A percentile compares a stretch with the other conserved stretches of the same genome.
Evolutionary conservation across 2,797 vertebrate species (phyloP).

Genomic region (Natrix natrix): DNA sequence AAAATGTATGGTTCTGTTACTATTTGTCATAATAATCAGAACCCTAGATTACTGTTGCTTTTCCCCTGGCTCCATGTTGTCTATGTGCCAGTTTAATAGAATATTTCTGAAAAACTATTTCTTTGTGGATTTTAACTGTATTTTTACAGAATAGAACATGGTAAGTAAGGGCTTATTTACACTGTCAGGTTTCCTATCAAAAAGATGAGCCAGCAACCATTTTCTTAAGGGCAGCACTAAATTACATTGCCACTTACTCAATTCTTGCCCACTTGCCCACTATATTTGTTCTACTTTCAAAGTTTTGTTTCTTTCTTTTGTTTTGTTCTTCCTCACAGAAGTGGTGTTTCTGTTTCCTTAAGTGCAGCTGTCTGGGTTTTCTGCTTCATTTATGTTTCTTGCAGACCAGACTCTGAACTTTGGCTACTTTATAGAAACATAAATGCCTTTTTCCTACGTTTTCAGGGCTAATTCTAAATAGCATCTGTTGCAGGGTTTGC

Average conservation of each 20-base stretch:
- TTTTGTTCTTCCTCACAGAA: not conserved
- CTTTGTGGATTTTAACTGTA: not conserved
- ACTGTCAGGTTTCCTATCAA: not conserved
- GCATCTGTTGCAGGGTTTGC: not conserved
- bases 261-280: not conserved
- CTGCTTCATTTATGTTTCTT: not conserved
- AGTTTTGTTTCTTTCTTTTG: not conserved
- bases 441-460: not conserved
- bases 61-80: not conserved
- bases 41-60: not conserved
- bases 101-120: not conserved
- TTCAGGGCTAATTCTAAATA: not conserved
- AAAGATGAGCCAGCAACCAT: not conserved
- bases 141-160: slow-evolving; percentile 23
- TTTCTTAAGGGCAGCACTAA: not conserved
- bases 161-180: not conserved
- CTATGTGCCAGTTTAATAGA: not conserved
- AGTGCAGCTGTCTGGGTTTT: not conserved
- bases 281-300: not conserved
- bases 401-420: not conserved
- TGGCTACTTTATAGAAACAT: not conserved
- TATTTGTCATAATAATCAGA: slow-evolving; percentile 32
- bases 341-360: not conserved
- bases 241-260: not conserved
- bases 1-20: slow-evolving; percentile 32